Evolutionary conservation across 2,888 invertebrate genomes (phyloP).

Genomic region (Scrobipalpa atriplicella): DNA sequence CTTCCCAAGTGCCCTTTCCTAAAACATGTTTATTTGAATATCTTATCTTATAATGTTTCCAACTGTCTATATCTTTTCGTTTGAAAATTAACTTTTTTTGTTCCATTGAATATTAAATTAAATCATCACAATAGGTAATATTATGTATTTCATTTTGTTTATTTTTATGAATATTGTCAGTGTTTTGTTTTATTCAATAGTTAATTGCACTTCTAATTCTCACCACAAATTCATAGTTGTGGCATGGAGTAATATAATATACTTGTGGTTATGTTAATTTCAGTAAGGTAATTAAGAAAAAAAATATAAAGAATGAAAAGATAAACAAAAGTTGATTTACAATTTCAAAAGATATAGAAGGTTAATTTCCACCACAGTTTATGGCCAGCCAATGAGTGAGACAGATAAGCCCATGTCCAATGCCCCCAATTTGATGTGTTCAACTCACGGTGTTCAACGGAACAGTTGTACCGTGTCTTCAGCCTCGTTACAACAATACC

Average conservation of each 20-base stretch:
- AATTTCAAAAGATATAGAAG: not conserved
- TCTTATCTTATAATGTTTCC: not conserved
- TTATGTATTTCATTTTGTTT: too few species aligned
- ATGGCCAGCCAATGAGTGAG: slow-evolving; percentile 33
- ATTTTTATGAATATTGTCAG: too few species aligned
- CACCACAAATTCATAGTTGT: too few species aligned
- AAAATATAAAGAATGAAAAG: too few species aligned
- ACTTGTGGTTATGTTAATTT: too few species aligned
- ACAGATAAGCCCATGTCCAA: slow-evolving; percentile 37
- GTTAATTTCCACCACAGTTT: slow-evolving; percentile 15
- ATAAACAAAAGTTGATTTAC: not conserved
- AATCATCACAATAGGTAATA: too few species aligned
- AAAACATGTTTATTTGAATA: not conserved
- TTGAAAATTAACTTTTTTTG: not conserved
- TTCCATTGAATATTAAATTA: not conserved
- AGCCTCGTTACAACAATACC: slow-evolving; percentile 52
- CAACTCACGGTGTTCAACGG: slow-evolving; percentile 53
- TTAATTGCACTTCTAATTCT: too few species aligned
- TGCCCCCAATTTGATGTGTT: slow-evolving; percentile 40
- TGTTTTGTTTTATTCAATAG: too few species aligned
- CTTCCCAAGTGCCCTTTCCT: not conserved
- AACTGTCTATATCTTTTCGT: not conserved
- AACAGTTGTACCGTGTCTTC: slow-evolving; percentile 44
- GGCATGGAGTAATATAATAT: too few species aligned
- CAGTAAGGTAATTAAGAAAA: too few species aligned